Percentiles rank a stretch among this genome's conserved stretches.
Conservation (phyloP, 2,797 vertebrate species). For the Acanthurus leucopareius region DNA sequence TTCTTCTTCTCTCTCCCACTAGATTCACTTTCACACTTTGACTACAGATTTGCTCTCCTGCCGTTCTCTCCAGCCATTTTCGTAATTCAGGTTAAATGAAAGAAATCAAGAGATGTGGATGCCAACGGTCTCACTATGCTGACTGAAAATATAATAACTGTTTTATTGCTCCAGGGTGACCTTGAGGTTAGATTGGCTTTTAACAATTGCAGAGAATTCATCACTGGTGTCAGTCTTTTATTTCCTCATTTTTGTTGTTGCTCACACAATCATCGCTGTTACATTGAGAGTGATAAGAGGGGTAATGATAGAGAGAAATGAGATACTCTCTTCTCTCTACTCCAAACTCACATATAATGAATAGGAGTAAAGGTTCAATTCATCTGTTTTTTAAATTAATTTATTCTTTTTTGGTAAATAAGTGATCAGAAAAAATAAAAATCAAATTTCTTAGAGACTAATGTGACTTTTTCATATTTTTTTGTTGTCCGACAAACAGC, state of each 20-base stretch:
- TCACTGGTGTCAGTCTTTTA: neutral
- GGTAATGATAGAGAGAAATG: neutral
- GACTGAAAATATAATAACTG: slow-evolving; percentile 46
- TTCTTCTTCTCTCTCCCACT: neutral
- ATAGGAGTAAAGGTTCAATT: neutral
- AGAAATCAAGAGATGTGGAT: slow-evolving; percentile 37
- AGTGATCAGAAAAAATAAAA: neutral
- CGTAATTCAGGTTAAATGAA: slow-evolving; percentile 21
- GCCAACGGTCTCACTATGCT: slow-evolving; percentile 30
- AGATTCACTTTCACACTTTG: slow-evolving; percentile 19
- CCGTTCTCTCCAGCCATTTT: slow-evolving; percentile 5
- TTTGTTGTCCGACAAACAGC: neutral
- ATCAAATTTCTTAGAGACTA: neutral
- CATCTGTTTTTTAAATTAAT: too few species aligned
- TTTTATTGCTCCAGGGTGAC: slow-evolving; percentile 31
- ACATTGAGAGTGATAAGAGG: neutral
- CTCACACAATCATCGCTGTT: neutral
- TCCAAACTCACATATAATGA: neutral
- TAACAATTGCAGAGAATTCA: neutral
- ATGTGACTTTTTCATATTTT: too few species aligned
- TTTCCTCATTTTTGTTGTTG: neutral
- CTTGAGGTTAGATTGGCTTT: slow-evolving; percentile 29
- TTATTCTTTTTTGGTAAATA: too few species aligned
- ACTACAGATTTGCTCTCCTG: slow-evolving; percentile 39
- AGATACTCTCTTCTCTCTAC: neutral